Evolutionary conservation across 2,888 invertebrate genomes (phyloP).

Genomic region (Drosophila formosana): DNA sequence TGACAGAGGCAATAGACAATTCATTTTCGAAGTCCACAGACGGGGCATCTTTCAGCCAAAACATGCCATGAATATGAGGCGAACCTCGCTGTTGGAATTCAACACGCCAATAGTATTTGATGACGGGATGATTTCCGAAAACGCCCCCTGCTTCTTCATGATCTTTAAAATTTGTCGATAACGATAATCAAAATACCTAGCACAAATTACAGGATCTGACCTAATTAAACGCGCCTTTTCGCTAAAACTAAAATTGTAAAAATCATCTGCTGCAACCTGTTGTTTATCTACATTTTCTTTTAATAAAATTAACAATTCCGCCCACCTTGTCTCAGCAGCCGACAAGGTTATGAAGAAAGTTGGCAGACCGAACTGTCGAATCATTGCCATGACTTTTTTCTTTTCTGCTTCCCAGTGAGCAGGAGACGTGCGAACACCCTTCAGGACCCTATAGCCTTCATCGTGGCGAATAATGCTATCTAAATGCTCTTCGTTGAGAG

Average conservation of each 20-base stretch:
- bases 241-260: too few relatives aligned
- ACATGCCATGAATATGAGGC: not conserved
- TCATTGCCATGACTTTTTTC: not conserved
- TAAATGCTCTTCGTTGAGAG: slow-evolving; percentile 3
- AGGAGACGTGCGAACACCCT: slow-evolving; percentile 1
- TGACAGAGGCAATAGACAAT: not conserved
- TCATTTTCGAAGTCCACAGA: slow-evolving; percentile 3
- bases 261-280: too few relatives aligned
- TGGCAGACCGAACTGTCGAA: too few relatives aligned
- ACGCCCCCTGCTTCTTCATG: not conserved
- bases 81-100: too few relatives aligned
- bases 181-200: too few relatives aligned
- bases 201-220: too few relatives aligned
- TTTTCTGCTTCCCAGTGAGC: slow-evolving; percentile 7
- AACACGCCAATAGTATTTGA: not conserved
- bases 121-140: not conserved
- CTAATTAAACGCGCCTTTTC: too few relatives aligned
- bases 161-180: not conserved
- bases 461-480: slow-evolving; percentile 12
- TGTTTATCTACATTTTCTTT: too few relatives aligned
- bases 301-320: too few relatives aligned
- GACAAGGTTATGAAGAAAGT: too few relatives aligned
- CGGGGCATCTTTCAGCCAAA: too few relatives aligned
- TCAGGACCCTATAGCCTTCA: slow-evolving; percentile 19
- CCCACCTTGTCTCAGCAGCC: too few relatives aligned